Percentiles rank a stretch among this genome's conserved stretches.
Evolutionary conservation across 2,113 vertebrate genomes (phyloP).

Genomic region (Meriones unguiculatus): DNA sequence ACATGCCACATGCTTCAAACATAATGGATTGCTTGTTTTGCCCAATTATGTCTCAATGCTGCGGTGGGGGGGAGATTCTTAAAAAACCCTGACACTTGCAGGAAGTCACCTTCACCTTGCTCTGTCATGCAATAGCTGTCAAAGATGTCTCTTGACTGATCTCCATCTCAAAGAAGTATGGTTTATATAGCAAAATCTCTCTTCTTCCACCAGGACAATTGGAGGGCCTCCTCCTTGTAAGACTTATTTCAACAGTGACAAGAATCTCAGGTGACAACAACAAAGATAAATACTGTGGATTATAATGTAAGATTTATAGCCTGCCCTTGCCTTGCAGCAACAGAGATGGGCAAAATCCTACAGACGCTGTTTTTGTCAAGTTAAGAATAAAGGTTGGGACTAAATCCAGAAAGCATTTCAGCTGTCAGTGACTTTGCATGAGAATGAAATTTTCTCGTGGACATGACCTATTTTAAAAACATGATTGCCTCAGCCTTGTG

Average conservation of each 20-base stretch:
- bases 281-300: conserved; percentile 42
- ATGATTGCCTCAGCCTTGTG: background rate
- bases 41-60: conserved; percentile 30
- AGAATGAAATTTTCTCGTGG: background rate
- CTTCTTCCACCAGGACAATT: background rate
- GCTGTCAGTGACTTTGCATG: conserved; percentile 31
- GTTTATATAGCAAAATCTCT: conserved; percentile 16
- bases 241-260: conserved; percentile 43
- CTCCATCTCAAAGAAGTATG: background rate
- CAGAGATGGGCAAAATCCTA: conserved; percentile 33
- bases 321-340: background rate
- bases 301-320: conserved; percentile 21
- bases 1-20: conserved; percentile 16
- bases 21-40: conserved; percentile 68
- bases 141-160: background rate
- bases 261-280: conserved; percentile 65
- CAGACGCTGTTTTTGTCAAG: background rate
- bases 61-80: conserved; percentile 19
- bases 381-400: conserved; percentile 54
- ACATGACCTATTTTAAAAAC: background rate
- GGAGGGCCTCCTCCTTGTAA: background rate
- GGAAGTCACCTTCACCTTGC: conserved; percentile 66
- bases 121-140: conserved; percentile 62
- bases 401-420: background rate
- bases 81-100: conserved; percentile 62